A percentile compares a stretch with the other conserved stretches of the same genome.
Conservation (phyloP, 1,140 invertebrate species). For the Aphis craccivora region DNA sequence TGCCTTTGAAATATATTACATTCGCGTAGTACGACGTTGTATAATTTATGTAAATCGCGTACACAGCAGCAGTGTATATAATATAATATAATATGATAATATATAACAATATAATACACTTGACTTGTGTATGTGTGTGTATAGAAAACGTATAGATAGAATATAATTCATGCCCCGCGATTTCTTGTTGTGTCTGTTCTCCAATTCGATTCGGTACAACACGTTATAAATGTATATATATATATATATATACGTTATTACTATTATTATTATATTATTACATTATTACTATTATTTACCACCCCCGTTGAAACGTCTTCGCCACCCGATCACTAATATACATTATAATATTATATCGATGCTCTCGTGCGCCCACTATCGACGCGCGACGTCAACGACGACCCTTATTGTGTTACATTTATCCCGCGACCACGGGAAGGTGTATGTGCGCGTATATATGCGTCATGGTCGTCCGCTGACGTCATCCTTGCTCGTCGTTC, state of each 20-base stretch:
- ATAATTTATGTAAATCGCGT: not conserved
- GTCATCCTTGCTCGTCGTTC: not conserved
- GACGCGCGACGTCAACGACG: not conserved
- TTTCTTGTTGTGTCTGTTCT: not conserved
- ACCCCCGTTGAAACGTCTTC: not conserved
- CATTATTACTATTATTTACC: not conserved
- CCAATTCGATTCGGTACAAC: not conserved
- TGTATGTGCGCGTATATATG: not conserved
- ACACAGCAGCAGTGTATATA: not conserved
- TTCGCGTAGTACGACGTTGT: not conserved
- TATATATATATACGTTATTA: not conserved
- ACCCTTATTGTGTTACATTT: slow-evolving; percentile 4
- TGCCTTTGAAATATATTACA: not conserved
- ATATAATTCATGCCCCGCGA: not conserved
- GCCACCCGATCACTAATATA: no score
- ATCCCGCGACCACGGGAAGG: not conserved
- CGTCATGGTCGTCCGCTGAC: not conserved
- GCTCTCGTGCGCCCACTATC: not conserved
- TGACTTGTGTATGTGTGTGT: not conserved
- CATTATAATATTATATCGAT: not conserved
- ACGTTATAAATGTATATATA: no score
- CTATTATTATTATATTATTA: not conserved
- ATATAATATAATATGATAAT: not conserved
- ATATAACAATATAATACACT: not conserved
- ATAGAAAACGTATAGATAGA: not conserved